Conservation (phyloP, 1,140 invertebrate species). For the Philaenus spumarius region DNA sequence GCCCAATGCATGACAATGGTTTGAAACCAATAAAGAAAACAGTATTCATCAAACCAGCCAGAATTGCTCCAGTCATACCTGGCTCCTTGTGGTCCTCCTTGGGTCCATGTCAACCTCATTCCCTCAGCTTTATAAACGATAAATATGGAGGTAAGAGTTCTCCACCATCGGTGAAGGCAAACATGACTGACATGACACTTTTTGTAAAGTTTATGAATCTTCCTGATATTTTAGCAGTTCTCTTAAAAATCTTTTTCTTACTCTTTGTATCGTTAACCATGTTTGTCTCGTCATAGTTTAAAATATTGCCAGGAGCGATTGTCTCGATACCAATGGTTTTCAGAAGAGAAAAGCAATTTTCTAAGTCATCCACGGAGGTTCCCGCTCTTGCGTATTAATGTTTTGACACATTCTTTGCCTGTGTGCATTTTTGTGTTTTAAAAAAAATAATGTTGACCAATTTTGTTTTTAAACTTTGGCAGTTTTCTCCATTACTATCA, state of each 20-base stretch:
- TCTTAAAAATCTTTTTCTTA: conserved; percentile 24
- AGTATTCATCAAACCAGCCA: conserved; percentile 35
- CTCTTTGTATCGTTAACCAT: conserved; percentile 34
- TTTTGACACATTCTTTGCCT: not conserved
- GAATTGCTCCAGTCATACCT: conserved; percentile 36
- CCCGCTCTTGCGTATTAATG: not conserved
- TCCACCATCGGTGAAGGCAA: conserved; percentile 19
- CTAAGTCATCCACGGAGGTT: conserved; percentile 16
- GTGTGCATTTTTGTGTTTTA: not conserved
- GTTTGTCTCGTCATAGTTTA: conserved; percentile 42
- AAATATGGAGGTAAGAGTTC: conserved; percentile 32
- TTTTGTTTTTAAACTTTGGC: no score
- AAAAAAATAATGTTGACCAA: conserved; percentile 4
- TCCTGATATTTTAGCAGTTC: conserved; percentile 22
- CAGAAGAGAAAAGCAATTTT: conserved; percentile 32
- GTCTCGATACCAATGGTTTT: conserved; percentile 26
- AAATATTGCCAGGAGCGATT: conserved; percentile 32
- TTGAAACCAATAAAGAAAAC: conserved; percentile 39
- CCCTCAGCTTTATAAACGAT: conserved; percentile 37
- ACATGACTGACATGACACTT: conserved; percentile 18
- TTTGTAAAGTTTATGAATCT: conserved; percentile 15
- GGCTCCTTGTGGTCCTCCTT: conserved; percentile 31
- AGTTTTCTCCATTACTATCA: no score
- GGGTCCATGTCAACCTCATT: conserved; percentile 36
- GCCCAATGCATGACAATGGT: conserved; percentile 13